These are phyloP conservation scores for Leptocoma aspasia DNA, from an alignment of 2,113 vertebrate species.

Conservation along the genomic window DNA sequence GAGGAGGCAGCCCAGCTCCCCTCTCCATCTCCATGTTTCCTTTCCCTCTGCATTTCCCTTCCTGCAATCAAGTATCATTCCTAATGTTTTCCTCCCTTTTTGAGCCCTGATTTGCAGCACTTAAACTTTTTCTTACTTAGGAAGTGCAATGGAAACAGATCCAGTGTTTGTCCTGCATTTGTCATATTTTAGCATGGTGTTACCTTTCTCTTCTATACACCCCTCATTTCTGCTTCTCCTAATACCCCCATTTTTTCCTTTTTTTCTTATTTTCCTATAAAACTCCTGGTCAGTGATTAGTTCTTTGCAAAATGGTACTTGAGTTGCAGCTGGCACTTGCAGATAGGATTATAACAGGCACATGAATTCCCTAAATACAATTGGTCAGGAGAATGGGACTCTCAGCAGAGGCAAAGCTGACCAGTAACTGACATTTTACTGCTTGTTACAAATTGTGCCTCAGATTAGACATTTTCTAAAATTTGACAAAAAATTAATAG, in stretches of 20 bases:
- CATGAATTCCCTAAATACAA: not conserved
- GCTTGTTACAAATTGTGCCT: not conserved
- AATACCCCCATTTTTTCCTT: not conserved
- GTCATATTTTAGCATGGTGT: not conserved
- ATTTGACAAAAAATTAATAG: not conserved
- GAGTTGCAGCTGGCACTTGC: not conserved
- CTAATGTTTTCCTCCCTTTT: not conserved
- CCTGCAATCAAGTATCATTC: not conserved
- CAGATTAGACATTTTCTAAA: not conserved
- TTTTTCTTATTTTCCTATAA: not conserved
- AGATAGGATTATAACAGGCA: not conserved
- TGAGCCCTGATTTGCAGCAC: not conserved
- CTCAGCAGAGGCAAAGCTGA: not conserved
- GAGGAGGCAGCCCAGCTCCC: not conserved
- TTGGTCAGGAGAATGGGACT: not conserved
- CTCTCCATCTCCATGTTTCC: not conserved
- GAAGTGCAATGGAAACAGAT: not conserved
- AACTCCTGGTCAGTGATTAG: not conserved
- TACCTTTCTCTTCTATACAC: not conserved
- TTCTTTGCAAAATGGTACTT: not conserved
- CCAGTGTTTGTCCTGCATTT: not conserved
- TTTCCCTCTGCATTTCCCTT: not conserved
- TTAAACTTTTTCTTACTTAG: not conserved
- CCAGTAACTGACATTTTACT: not conserved
- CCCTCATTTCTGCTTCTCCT: not conserved